Evolutionary conservation across 2,797 vertebrate species (phyloP), one percentile per base, ranked within the genome.

Genomic region (Spatula versicolor): DNA sequence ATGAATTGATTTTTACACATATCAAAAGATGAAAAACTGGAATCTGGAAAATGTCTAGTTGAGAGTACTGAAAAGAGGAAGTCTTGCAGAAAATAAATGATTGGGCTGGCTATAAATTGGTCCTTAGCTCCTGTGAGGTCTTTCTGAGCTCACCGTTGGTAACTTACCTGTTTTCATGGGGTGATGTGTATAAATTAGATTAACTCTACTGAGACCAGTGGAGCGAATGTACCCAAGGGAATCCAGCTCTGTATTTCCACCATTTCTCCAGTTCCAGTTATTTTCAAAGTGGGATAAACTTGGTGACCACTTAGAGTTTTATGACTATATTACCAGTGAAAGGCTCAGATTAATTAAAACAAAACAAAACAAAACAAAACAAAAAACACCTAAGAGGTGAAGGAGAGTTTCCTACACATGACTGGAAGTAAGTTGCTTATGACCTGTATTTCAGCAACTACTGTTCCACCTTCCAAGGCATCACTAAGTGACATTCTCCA

Each of bases 141-240:
- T 83, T 82, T 52, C 62, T 41, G 74, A 88, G 43, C 68, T 83
- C 50, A 43, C 71, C 31, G 45, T 31, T 82, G 71, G 71, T 73
- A 91, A 79, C 52, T 71, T 69, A 52, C 35, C 35, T 81, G 91
- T 86, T 82, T 81, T 58, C 9, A 1, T 50, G 28, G 55, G n/a
- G 67, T 74, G 43, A 21, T 76, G 45, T 62, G 33, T 88, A 76
- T 74, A 90, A 95, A 95, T 88, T 67, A 95, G 59, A 81, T 73
- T 66, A 84, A 69, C 50, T 81, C 77, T 48, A 43, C 59, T 56
- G 85, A 74, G 22, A 86, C 39, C 35, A 84, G 35, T 17, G 41
- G 39, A 82, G 55, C 52, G 75, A 96, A 95, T 48, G 74, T 31
- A 67, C 59, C 35, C 25, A 80, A 80, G 37, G 48, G n/a, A 80